Base-by-base conservation (phyloP, 2,113 vertebrate genomes). In the Cricetomys ansorgei region DNA sequence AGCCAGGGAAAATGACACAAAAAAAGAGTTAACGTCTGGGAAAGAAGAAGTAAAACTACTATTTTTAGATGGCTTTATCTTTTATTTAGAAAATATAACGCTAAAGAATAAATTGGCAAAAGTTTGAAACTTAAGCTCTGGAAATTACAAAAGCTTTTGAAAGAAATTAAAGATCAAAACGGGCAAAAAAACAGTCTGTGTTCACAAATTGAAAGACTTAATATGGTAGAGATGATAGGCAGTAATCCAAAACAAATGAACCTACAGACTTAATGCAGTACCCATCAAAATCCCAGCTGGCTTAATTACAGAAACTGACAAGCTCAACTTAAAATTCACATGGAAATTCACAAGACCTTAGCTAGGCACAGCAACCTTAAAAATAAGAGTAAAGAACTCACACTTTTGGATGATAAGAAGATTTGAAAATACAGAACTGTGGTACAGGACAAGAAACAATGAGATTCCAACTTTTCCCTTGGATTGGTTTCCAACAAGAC, bases 281-380 rank as follows among this genome's bases (percentile, higher is more conserved):
- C 43, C 64, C 50, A 48, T 70, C 34, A 89, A 89, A 93, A 89
- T 43, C 19, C 5, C 40, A 89, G 37, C 31, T 75, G 73, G 23
- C 21, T 83, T 91, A 79, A 69, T 92, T 87, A 84, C 6, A 77
- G 85, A 94, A 97, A 89, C 31, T 75, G 53, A 95, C 55, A 93
- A 85, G 37, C 23, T 89, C 37, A 86, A 94, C 34, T 59, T 43
- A 75, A 93, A 85, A 86, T 48, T 80, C n/a, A 75, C 8, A 75
- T 70, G 53, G 29, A 94, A 94, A 86, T 94, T 40, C 53, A 85
- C 62, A 55, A 55, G 57, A 81, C n/a, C 25, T 34, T 65, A 16
- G 31, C 57, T 34, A 89, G 37, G 29, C 40, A 92, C 53, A 95
- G 73, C 23, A 88, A 10, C 89, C 62, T 37, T 80, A 77, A 67